Evolutionary conservation across 2,888 invertebrate genomes (phyloP).

Genomic region (Gymnocheta viridis): DNA sequence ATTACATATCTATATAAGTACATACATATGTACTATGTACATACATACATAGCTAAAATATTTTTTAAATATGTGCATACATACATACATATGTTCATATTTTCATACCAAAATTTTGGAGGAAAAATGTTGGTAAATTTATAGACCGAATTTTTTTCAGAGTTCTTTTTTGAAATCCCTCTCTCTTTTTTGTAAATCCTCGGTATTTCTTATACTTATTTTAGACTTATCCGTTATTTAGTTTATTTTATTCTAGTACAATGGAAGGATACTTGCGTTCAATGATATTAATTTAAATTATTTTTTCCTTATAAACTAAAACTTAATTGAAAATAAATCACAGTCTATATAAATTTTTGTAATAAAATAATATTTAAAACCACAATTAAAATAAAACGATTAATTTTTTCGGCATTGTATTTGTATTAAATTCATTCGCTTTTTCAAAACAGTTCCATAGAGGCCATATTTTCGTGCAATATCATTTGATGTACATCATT

Average conservation of each 20-base stretch:
- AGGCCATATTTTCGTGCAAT: slow-evolving; percentile 82
- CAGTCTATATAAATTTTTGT: slow-evolving; percentile 40
- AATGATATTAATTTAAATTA: not conserved
- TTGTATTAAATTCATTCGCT: not conserved
- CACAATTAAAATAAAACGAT: not conserved
- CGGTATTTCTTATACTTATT: not conserved
- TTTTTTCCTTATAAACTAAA: slow-evolving; percentile 14
- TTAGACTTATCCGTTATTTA: not conserved
- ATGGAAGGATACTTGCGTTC: not conserved
- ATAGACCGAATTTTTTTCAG: not conserved
- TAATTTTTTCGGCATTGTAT: not conserved
- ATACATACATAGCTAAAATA: not conserved
- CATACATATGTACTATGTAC: not conserved
- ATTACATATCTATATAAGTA: not conserved
- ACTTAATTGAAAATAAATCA: slow-evolving; percentile 57
- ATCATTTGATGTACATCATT: slow-evolving; percentile 88
- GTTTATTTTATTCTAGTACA: not conserved
- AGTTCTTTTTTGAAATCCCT: not conserved
- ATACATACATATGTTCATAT: not conserved
- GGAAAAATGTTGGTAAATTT: not conserved
- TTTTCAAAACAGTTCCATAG: slow-evolving; percentile 80
- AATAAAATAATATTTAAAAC: not conserved
- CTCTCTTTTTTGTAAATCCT: not conserved
- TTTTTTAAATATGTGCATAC: not conserved
- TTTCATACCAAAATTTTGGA: not conserved